phyloP scores from a whole-genome alignment of 2,888 invertebrate genomes.

The Pyrrhia umbra region DNA sequence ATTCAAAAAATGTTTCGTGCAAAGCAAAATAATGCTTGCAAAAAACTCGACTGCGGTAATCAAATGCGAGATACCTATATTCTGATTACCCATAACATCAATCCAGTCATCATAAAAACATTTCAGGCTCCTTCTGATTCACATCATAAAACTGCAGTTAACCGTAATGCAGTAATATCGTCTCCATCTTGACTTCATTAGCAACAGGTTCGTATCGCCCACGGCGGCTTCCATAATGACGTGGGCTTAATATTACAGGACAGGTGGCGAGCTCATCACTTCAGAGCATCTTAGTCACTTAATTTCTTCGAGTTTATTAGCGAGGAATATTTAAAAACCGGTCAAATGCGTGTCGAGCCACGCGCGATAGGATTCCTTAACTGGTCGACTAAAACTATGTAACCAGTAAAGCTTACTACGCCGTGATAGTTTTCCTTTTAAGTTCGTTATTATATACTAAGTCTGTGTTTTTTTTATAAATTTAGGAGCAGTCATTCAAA shows the following conservation, averaged over 20 bases:
- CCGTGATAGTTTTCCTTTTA: too few species aligned
- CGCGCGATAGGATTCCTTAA: too few species aligned
- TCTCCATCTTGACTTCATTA: constrained; percentile 30
- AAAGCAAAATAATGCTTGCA: too few species aligned
- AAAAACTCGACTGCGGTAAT: too few species aligned
- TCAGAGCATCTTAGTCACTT: background rate
- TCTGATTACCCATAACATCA: background rate
- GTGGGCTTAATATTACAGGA: constrained; percentile 13
- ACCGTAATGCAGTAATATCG: constrained; percentile 33
- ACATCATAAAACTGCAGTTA: constrained; percentile 22
- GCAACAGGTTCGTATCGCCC: constrained; percentile 20
- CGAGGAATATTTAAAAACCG: too few species aligned
- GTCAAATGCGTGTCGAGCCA: too few species aligned
- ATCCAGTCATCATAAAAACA: background rate
- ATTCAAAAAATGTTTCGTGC: too few species aligned
- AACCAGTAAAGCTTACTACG: too few species aligned
- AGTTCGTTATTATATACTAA: too few species aligned
- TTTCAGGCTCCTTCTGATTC: constrained; percentile 14
- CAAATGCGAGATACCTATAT: background rate
- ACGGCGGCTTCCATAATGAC: constrained; percentile 18
- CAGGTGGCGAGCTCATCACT: constrained; percentile 15
- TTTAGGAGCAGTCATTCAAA: too few species aligned
- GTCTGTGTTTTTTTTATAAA: too few species aligned
- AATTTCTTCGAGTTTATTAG: background rate
- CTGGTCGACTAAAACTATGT: too few species aligned